Evolutionary conservation across 2,797 vertebrate species (phyloP), one percentile per base, ranked within the genome.

Genomic region (Semaprochilodus insignis): DNA sequence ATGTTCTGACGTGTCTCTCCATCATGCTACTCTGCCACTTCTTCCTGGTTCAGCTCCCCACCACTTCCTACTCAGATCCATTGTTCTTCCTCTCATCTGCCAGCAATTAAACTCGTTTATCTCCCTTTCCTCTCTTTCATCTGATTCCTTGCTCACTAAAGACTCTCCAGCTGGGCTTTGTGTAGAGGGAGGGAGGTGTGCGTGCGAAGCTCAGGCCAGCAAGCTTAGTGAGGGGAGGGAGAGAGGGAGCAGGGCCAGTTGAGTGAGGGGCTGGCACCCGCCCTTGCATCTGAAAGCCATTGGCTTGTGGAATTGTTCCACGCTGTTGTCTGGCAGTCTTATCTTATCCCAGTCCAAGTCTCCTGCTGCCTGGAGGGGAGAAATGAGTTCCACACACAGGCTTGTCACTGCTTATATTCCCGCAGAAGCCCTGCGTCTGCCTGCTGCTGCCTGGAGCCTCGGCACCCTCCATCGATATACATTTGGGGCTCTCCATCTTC

Each of bases 81-180:
- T 76, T 85, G 84, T 78, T 85, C 31, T 65, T 88, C 73, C 76
- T 69, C 81, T 89, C 87, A 86, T 63, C 90, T 95, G 93, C 87
- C 88, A 95, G 86, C 84, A 90, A 94, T 95, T 95, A 89, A 81
- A 79, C 89, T 88, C 83, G 85, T 91, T 94, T 93, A 91, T 92
- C 87, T 91, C 87, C 60, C 85, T 86, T 94, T 93, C 90, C 90
- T 88, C 89, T 74, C 85, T 91, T 93, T 92, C 90, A 91, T 92
- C 90, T 92, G 90, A 92, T 93, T 88, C 73, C 72, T 91, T 81
- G 77, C 80, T 87, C 72, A 0, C 80, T 60, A 83, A 85, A 89
- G 87, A 80, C 51, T 59, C 72, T 92, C 66, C 36, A 80, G 85
- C 90, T 86, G 83, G 82, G 83, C 66, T 34, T 60, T 78, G 83